Evolutionary conservation across 2,797 vertebrate genomes (phyloP), one percentile per base, ranked within the genome.

Genomic region (Myoxocephalus aenaeus): DNA sequence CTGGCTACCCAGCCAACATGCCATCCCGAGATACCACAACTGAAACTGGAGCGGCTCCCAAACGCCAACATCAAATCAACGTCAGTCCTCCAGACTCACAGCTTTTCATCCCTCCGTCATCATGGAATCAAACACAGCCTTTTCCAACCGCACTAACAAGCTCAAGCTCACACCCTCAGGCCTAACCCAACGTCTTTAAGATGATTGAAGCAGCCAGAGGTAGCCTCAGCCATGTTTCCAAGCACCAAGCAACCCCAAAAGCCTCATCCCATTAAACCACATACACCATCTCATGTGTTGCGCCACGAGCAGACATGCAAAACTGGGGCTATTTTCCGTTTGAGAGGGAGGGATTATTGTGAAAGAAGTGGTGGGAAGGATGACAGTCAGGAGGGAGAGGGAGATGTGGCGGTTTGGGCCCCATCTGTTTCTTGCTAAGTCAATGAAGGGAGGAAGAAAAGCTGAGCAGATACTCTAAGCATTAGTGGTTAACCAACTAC

Each of bases 401-500:
- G 79, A 58, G 79, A 75, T 78, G 81, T 81, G 81, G 87, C 8
- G 76, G 67, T 80, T 86, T 83, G 76, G 67, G 54, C 54, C 68
- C 73, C 93, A 94, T 94, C 93, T 95, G 94, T 84, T 95, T 94
- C 86, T 93, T 65, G 83, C 90, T 92, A 92, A 92, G 84, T 89
- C 86, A 86, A 86, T 88, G 85, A 89, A 85, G 80, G 86, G 82
- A 92, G 86, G 87, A 87, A 86, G 87, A 92, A 91, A 89, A 91
- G 90, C 83, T 62, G 79, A 93, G 91, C 91, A 93, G 92, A 95
- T 94, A 91, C 87, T 91, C 92, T 73, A 58, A 86, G 92, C 90
- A 93, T 96, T 94, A 95, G 95, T 57, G 93, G 93, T 95, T 94
- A 95, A 95, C 95, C 94, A 92, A 90, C 85, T 90, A 92, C 93